phyloP scores from a whole-genome alignment of 2,888 invertebrate species.

The Dolomedes plantarius region DNA sequence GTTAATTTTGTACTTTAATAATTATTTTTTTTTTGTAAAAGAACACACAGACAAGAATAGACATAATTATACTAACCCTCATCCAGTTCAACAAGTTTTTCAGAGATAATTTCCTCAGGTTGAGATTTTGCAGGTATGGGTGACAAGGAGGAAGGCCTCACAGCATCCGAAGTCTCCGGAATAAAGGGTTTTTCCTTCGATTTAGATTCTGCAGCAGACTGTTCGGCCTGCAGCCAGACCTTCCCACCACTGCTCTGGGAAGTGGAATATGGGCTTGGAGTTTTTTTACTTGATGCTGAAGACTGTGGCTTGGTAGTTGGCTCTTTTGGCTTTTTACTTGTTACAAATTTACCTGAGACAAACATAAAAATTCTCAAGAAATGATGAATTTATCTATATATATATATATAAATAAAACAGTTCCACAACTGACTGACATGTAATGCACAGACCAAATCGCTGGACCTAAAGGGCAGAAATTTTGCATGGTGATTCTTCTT shows the following conservation, averaged over 20 bases:
- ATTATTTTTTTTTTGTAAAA: no score
- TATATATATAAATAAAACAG: no score
- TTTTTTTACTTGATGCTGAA: slow-evolving; percentile 26
- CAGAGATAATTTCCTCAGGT: not conserved
- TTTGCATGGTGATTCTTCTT: no score
- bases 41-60: no score
- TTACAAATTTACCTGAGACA: slow-evolving; percentile 15
- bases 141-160: slow-evolving; percentile 70
- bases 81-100: slow-evolving; percentile 4
- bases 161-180: slow-evolving; percentile 63
- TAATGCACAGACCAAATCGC: no score
- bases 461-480: no score
- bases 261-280: slow-evolving; percentile 24
- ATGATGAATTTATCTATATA: no score
- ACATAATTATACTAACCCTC: slow-evolving; percentile 13
- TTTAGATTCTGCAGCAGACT: slow-evolving; percentile 24
- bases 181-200: slow-evolving; percentile 25
- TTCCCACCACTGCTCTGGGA: slow-evolving; percentile 66
- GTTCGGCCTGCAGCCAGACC: slow-evolving; percentile 69
- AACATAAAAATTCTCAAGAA: no score
- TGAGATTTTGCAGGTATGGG: slow-evolving; percentile 39
- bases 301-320: not conserved
- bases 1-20: no score
- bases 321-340: slow-evolving; percentile 38
- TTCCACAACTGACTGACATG: no score